Evolutionary conservation across 2,113 vertebrate species (phyloP), one percentile per base, ranked within the genome.

Genomic region (Indicator indicator): DNA sequence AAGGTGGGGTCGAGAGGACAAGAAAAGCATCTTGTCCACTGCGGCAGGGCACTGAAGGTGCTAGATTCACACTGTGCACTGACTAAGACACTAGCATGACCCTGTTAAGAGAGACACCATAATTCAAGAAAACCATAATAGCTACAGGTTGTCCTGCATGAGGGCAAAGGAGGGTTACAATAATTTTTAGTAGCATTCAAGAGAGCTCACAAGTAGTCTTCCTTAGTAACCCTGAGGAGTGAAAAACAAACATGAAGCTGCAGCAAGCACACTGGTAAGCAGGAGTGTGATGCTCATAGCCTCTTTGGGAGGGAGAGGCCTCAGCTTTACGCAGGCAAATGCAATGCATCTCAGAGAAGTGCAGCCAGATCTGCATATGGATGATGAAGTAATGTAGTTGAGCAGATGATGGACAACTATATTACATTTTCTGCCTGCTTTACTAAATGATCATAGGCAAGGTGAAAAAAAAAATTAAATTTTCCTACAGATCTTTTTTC

Each of bases 41-140:
- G 50, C 36, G 73, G 28, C 28, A 67, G 6, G 4, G 16, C 13
- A 59, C 33, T 12, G 10, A 58, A n/a, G 24, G 21, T 30, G 6
- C 8, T 48, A 16, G 9, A 68, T 63, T 73, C 44, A 58, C 14
- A 68, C 27, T 0, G 0, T 46, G n/a, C 28, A 40, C 4, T 8
- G 13, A 14, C 32, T 3, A 4, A 72, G 50, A 79, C 13, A 38
- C 16, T 0, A 1, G 18, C 2, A 10, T 38, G 44, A 68, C 8
- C 36, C 20, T 9, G 20, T 5, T 15, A 26, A 19, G 11, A 80
- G 4, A 56, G 18, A 13, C 0, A 3, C 9, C 19, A 46, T 9
- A 55, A 17, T 12, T n/a, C 10, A 62, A 70, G 60, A 5, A 1
- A 73, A 65, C 14, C 5, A 1, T 8, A 44, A 46, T 6, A 69